phyloP scores from a whole-genome alignment of 2,888 invertebrate species.

The Drosophila histrio region DNA sequence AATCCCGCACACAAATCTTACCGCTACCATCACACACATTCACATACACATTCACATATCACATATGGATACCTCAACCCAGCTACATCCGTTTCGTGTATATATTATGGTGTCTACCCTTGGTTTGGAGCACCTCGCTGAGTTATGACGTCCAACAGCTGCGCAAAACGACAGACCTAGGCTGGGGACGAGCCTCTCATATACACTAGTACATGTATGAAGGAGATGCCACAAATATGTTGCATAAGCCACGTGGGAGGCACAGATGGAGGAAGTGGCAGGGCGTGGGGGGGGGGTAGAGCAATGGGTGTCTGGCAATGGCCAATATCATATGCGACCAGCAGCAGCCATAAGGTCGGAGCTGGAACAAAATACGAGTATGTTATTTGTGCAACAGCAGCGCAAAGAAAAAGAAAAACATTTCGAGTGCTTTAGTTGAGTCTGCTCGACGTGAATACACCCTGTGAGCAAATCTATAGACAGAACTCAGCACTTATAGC shows the following conservation, averaged over 20 bases:
- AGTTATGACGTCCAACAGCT: slow-evolving; percentile 77
- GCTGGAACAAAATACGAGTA: slow-evolving; percentile 37
- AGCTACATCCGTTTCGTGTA: background rate
- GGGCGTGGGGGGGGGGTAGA: no score
- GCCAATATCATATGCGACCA: slow-evolving; percentile 42
- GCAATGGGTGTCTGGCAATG: background rate
- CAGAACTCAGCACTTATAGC: no score
- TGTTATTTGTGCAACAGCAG: slow-evolving; percentile 35
- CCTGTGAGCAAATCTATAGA: background rate
- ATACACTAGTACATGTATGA: slow-evolving; percentile 15
- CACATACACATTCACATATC: background rate
- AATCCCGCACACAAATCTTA: slow-evolving; percentile 61
- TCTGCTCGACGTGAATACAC: background rate
- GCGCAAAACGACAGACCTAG: slow-evolving; percentile 57
- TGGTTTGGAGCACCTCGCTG: slow-evolving; percentile 54
- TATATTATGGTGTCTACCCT: slow-evolving; percentile 13
- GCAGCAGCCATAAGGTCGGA: slow-evolving; percentile 21
- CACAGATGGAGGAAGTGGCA: background rate
- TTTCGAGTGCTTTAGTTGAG: background rate
- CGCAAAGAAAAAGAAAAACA: slow-evolving; percentile 1
- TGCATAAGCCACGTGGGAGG: slow-evolving; percentile 49
- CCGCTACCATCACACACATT: slow-evolving; percentile 6
- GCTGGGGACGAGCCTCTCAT: slow-evolving; percentile 19
- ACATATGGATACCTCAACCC: background rate
- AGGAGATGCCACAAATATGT: slow-evolving; percentile 44